Evolutionary conservation across 1,140 invertebrate species (phyloP).

Genomic region (Drosophila novamexicana): DNA sequence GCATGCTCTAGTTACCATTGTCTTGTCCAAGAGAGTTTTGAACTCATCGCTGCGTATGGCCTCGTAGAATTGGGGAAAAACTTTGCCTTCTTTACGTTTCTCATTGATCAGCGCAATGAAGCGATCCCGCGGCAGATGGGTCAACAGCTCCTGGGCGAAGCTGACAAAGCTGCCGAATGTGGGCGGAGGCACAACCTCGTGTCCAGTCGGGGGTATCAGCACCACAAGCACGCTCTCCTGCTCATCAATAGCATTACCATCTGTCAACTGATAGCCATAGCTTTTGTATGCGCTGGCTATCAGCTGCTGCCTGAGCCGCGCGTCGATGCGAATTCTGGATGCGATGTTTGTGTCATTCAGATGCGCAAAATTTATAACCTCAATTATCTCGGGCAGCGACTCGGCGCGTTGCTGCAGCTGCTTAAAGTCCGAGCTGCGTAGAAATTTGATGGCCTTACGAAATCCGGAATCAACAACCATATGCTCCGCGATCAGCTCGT

Average conservation of each 20-base stretch:
- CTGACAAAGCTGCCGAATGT: conserved; percentile 51
- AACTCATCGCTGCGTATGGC: conserved; percentile 64
- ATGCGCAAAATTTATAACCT: conserved; percentile 71
- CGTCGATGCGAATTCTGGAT: not conserved
- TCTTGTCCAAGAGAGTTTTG: conserved; percentile 48
- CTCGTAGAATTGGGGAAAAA: conserved; percentile 73
- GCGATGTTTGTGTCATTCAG: conserved; percentile 50
- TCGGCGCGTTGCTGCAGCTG: conserved; percentile 46
- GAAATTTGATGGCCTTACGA: conserved; percentile 66
- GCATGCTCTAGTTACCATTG: conserved; percentile 67
- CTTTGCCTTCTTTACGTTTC: conserved; percentile 44
- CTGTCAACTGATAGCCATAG: not conserved
- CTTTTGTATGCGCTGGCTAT: not conserved
- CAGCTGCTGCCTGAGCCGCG: not conserved
- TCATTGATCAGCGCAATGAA: conserved; percentile 67
- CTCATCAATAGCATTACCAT: not conserved
- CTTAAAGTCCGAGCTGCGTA: conserved; percentile 64
- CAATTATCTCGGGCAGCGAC: conserved; percentile 67
- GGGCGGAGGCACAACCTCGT: not conserved
- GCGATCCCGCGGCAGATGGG: conserved; percentile 61
- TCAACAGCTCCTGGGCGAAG: conserved; percentile 61
- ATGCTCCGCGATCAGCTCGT: conserved; percentile 70
- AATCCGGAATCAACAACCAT: conserved; percentile 69
- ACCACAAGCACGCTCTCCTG: conserved; percentile 42
- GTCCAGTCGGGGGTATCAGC: conserved; percentile 12